These are phyloP conservation scores for Synaphobranchus kaupii DNA, from an alignment of 2,797 vertebrate genomes.

Conservation along the genomic window DNA sequence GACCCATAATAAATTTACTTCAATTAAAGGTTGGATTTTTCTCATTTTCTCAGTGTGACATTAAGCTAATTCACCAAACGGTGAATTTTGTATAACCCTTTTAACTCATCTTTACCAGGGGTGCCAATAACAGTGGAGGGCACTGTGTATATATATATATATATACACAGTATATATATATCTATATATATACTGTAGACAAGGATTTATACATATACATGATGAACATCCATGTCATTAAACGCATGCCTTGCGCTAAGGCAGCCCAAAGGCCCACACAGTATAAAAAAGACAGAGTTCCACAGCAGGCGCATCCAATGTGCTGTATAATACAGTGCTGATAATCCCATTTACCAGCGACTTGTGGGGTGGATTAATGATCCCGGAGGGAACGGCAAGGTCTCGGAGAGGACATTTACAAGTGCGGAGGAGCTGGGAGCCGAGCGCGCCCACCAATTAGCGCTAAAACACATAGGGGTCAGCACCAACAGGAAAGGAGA, in stretches of 20 bases:
- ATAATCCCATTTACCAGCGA: slow-evolving; percentile 33
- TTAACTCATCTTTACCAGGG: too few species aligned
- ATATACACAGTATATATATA: not conserved
- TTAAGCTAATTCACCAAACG: too few species aligned
- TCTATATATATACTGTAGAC: not conserved
- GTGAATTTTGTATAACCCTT: too few species aligned
- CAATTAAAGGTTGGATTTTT: too few species aligned
- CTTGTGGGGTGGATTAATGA: slow-evolving; percentile 37
- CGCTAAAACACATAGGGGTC: slow-evolving; percentile 36
- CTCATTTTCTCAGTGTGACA: too few species aligned
- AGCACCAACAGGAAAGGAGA: slow-evolving; percentile 30
- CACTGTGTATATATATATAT: too few species aligned
- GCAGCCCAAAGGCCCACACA: not conserved
- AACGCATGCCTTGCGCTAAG: not conserved
- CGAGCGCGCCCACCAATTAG: slow-evolving; percentile 30
- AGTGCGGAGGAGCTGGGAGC: slow-evolving; percentile 29
- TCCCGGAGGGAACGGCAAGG: slow-evolving; percentile 26
- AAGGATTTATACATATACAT: not conserved
- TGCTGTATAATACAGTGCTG: slow-evolving; percentile 25
- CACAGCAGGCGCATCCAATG: slow-evolving; percentile 9
- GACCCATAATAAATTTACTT: too few species aligned
- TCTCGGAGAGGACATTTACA: slow-evolving; percentile 36
- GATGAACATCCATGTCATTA: slow-evolving; percentile 4
- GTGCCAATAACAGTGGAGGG: too few species aligned
- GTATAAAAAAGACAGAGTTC: not conserved